phyloP scores from a whole-genome alignment of 2,797 vertebrate species.

The Eospalax fontanierii region DNA sequence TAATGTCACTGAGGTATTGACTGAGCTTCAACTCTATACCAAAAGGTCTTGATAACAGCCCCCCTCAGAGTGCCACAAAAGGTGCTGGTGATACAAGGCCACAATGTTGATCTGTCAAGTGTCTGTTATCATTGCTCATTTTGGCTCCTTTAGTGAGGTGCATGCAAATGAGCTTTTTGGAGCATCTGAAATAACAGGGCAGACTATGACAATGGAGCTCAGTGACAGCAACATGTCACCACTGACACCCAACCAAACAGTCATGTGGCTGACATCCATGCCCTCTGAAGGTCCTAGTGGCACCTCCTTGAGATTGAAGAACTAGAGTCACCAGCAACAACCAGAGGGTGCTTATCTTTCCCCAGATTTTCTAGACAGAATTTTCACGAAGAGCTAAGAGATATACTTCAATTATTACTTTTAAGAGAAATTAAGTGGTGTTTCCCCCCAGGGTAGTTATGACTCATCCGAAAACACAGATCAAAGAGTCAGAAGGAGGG shows the following conservation, averaged over 20 bases:
- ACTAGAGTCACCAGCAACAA: neutral
- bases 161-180: neutral
- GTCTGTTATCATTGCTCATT: neutral
- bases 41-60: neutral
- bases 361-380: neutral
- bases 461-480: constrained; percentile 18
- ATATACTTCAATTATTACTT: neutral
- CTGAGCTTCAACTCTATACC: too few relatives aligned
- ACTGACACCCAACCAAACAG: neutral
- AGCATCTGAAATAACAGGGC: neutral
- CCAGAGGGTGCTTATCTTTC: neutral
- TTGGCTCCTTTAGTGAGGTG: neutral
- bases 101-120: neutral
- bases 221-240: fast-evolving
- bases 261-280: too few relatives aligned
- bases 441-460: constrained; percentile 5
- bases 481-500: neutral
- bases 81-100: neutral
- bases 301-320: neutral
- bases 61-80: neutral
- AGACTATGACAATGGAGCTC: neutral
- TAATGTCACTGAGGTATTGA: neutral
- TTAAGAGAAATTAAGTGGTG: neutral
- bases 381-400: neutral
- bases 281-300: neutral